Base-by-base conservation (phyloP, 2,888 invertebrate genomes). In the Antitype chi region DNA sequence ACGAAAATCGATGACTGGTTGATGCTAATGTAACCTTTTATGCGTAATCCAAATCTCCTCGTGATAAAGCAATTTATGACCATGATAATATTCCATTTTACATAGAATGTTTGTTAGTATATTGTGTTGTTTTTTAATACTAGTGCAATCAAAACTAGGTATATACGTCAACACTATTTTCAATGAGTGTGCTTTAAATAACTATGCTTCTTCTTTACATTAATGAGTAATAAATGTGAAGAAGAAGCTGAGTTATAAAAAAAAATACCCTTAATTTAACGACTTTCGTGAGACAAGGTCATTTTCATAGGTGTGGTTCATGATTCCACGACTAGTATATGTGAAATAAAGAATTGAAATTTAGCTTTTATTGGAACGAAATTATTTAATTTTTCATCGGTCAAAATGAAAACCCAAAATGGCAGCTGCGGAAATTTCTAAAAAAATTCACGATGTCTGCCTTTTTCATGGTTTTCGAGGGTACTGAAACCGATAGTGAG, bases 1-100 rank as follows among this genome's bases (percentile, higher is more conserved):
- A 62, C 53, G 49, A 78, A 74, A 83, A 78, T 78, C 79, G 73
- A 70, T 72, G 64, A 70, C 59, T 59, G 43, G 17, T 49, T 28
- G 49, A 60, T 69, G 38, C 53, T 59, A 67, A 32, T 43, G 13
- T 60, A 32, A n/a, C 62, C 5, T 75, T 74, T 74, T 81, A 63
- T 63, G 62, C 13, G 25, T 74, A 23, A 59, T 49, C 20, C 9
- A 9, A 25, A 69, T 76, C 17, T 47, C 20, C 4, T 64, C 8
- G 47, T 53, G 60, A 0, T 53, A n/a, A 20, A 52, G 28, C 43
- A 47, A 47, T 60, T 52, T 68, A 1, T 43, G 6, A 28, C 23
- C 38, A 38, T 4, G 23, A 32, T 11, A 62, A 62, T 23, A 23
- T 20, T 43, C 15, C 6, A 52, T 52, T 38, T 69, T 23, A 53